Conservation (phyloP, 1,140 invertebrate species). For the Antheraea mylitta region DNA sequence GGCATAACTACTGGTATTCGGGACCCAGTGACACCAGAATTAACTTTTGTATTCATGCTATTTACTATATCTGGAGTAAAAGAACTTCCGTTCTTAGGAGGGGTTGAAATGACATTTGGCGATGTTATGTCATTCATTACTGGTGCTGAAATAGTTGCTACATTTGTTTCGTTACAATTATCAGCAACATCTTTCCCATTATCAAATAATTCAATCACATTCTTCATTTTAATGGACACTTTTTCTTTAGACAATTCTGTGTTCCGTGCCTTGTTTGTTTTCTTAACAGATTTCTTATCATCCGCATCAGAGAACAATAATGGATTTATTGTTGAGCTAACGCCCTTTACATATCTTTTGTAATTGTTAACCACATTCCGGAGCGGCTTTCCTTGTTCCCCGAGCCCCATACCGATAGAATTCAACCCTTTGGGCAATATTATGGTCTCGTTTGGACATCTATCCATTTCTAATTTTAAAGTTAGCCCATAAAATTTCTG, state of each 20-base stretch:
- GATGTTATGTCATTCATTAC: too few species aligned
- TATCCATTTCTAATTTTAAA: slow-evolving; percentile 44
- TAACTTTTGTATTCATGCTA: too few species aligned
- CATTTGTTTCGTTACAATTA: slow-evolving; percentile 13
- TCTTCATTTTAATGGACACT: not conserved
- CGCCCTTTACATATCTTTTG: slow-evolving; percentile 39
- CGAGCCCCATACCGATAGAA: slow-evolving; percentile 46
- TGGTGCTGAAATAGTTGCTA: not conserved
- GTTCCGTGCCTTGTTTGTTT: not conserved
- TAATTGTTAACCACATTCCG: slow-evolving; percentile 53
- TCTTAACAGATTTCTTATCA: slow-evolving; percentile 18
- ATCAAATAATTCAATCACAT: too few species aligned
- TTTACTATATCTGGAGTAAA: too few species aligned
- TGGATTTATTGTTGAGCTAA: slow-evolving; percentile 34
- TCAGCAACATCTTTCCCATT: slow-evolving; percentile 7
- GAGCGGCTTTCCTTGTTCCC: slow-evolving; percentile 39
- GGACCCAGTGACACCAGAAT: too few species aligned
- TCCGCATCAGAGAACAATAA: slow-evolving; percentile 25
- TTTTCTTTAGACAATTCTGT: not conserved
- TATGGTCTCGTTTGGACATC: slow-evolving; percentile 17
- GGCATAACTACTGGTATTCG: too few species aligned
- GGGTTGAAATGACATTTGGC: too few species aligned
- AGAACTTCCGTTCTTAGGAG: too few species aligned
- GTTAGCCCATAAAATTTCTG: slow-evolving; percentile 45
- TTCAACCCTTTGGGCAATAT: slow-evolving; percentile 51